These are phyloP conservation scores for Tubulanus polymorphus DNA, from an alignment of 2,888 invertebrate genomes.

Conservation along the genomic window DNA sequence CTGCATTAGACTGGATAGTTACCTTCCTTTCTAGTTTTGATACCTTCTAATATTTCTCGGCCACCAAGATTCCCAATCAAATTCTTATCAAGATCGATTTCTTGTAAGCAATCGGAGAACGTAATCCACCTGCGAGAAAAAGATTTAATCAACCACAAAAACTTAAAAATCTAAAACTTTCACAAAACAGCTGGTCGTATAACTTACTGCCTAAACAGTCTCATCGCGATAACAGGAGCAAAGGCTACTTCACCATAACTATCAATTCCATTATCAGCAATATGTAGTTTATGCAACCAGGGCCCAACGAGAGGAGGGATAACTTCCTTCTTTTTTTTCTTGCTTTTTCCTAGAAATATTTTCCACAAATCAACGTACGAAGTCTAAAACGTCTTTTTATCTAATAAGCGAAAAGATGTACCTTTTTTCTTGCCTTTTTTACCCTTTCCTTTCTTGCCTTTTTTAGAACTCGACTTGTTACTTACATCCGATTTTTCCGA, in stretches of 20 bases:
- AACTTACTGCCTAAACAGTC: conserved; percentile 43
- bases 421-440: conserved; percentile 13
- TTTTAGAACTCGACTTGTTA: not conserved
- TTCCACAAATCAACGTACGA: not conserved
- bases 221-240: conserved; percentile 45
- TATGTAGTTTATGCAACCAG: conserved; percentile 47
- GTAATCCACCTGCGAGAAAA: conserved; percentile 37
- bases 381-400: not conserved
- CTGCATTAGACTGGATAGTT: conserved; percentile 1
- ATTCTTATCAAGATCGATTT: conserved; percentile 50
- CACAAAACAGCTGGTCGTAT: not conserved
- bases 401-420: not conserved
- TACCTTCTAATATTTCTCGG: conserved; percentile 40
- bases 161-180: not conserved
- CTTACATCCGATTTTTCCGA: too few species aligned
- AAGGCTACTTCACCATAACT: conserved; percentile 34
- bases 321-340: conserved; percentile 42
- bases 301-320: conserved; percentile 48
- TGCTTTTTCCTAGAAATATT: conserved; percentile 25
- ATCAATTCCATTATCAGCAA: conserved; percentile 53
- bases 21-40: conserved; percentile 47
- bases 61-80: conserved; percentile 50
- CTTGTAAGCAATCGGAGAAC: conserved; percentile 42
- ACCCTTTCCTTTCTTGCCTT: not conserved
- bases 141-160: not conserved